These are phyloP conservation scores for Aplochiton taeniatus DNA, from an alignment of 2,797 vertebrate genomes.

Conservation along the genomic window DNA sequence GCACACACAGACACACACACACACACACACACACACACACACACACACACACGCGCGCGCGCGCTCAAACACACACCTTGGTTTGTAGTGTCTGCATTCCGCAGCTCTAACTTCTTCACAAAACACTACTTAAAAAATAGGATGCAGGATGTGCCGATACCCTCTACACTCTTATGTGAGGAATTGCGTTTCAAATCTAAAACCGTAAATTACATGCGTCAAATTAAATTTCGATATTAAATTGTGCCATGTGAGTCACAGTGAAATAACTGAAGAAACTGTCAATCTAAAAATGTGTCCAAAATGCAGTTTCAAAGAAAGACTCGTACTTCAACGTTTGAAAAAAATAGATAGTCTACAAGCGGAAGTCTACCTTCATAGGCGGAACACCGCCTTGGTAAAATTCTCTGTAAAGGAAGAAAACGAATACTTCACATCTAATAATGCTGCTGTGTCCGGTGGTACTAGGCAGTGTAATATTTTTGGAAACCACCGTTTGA, in stretches of 20 bases:
- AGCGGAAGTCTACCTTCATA: background rate
- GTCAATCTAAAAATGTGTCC: background rate
- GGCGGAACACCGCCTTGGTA: background rate
- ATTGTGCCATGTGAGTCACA: too few species aligned
- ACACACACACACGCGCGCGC: constrained; percentile 1
- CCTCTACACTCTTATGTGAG: too few species aligned
- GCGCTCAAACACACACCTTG: background rate
- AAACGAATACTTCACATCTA: background rate
- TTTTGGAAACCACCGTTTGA: background rate
- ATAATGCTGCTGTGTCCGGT: constrained; percentile 1
- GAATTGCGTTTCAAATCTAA: too few species aligned
- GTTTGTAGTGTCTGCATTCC: too few species aligned
- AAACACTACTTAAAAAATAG: too few species aligned
- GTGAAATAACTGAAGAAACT: too few species aligned
- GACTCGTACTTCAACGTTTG: constrained; percentile 2
- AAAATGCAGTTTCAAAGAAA: background rate
- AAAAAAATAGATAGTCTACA: background rate
- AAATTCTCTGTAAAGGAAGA: constrained; percentile 5
- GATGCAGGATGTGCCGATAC: too few species aligned
- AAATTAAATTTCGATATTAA: too few species aligned
- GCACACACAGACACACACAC: background rate
- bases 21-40: background rate
- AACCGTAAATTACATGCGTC: too few species aligned
- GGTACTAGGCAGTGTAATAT: background rate
- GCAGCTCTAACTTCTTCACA: too few species aligned